Evolutionary conservation across 2,888 invertebrate species (phyloP).

Genomic region (Torymus auratus): DNA sequence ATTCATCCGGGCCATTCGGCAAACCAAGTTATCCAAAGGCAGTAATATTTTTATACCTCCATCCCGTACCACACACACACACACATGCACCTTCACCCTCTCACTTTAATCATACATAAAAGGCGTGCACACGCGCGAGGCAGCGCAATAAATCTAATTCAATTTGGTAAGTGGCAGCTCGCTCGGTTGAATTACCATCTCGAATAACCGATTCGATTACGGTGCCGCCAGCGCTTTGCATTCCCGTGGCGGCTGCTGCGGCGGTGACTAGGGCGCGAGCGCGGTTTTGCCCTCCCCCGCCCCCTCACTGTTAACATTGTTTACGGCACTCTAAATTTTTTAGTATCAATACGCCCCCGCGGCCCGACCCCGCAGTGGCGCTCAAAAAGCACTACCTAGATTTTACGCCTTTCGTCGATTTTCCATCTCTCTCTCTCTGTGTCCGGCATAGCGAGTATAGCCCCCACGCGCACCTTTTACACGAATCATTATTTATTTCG

Average conservation of each 20-base stretch:
- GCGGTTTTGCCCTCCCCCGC: background rate
- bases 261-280: too few relatives aligned
- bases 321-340: constrained; percentile 41
- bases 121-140: too few relatives aligned
- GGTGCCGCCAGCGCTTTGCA: background rate
- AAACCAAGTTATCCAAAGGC: too few relatives aligned
- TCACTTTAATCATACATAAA: too few relatives aligned
- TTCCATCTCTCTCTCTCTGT: constrained; percentile 38
- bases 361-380: background rate
- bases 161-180: too few relatives aligned
- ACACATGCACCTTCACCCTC: too few relatives aligned
- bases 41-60: too few relatives aligned
- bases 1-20: too few relatives aligned
- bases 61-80: too few relatives aligned
- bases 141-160: too few relatives aligned
- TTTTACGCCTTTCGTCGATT: constrained; percentile 36
- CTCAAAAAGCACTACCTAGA: constrained; percentile 27
- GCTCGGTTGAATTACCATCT: background rate
- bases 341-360: constrained; percentile 15
- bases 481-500: constrained; percentile 27
- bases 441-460: background rate
- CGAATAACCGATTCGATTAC: constrained; percentile 33
- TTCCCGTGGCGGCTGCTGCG: background rate
- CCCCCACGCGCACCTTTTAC: constrained; percentile 4
- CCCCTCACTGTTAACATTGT: constrained; percentile 13